phyloP scores from a whole-genome alignment of 2,797 vertebrate species.

The Telmatherina bonti region DNA sequence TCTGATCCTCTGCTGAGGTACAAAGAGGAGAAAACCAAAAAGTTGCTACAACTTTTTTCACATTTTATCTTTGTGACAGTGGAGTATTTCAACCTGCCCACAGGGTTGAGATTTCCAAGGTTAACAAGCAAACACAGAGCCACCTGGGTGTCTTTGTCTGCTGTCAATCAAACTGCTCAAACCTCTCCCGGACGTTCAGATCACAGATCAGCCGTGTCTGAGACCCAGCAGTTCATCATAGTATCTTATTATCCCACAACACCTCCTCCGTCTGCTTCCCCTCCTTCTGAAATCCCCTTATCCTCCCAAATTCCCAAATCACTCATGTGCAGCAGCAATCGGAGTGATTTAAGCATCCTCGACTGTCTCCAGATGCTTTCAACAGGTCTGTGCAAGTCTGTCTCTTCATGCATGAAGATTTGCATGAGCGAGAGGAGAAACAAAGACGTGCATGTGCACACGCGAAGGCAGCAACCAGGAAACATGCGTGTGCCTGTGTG shows the following conservation, averaged over 20 bases:
- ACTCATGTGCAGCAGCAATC: background rate
- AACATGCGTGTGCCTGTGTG: slow-evolving; percentile 2
- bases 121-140: background rate
- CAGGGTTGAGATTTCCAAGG: no score
- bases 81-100: no score
- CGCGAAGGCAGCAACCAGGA: background rate
- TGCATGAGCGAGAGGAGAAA: background rate
- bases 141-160: slow-evolving; percentile 1
- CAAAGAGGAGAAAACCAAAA: no score
- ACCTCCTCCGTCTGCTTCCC: background rate
- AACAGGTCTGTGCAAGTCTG: slow-evolving; percentile 14
- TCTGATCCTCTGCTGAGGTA: no score
- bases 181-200: background rate
- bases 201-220: background rate
- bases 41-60: no score
- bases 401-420: background rate
- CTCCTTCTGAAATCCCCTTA: slow-evolving; percentile 10
- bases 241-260: background rate
- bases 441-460: background rate
- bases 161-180: slow-evolving; percentile 9
- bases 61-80: no score
- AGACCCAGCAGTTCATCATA: background rate
- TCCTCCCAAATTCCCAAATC: slow-evolving; percentile 25
- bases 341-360: slow-evolving; percentile 8
- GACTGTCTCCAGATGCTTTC: slow-evolving; percentile 23